These are phyloP conservation scores for Tanytarsus gracilentus DNA, from an alignment of 2,888 invertebrate genomes.

Conservation along the genomic window DNA sequence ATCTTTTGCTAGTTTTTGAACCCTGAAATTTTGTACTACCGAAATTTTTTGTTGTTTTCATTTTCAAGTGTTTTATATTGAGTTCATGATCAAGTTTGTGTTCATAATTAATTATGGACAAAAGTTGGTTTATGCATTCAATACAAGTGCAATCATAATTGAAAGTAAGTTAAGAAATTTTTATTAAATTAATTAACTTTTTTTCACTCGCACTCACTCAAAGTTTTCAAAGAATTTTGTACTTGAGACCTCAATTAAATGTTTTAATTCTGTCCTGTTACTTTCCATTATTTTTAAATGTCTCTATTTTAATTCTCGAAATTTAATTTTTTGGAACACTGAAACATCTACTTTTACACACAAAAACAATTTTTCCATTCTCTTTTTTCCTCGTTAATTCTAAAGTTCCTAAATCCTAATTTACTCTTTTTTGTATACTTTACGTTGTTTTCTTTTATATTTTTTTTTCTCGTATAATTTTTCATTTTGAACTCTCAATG, in stretches of 20 bases:
- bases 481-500: constrained; percentile 20
- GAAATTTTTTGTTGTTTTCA: constrained; percentile 8
- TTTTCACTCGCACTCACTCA: no score
- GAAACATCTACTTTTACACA: constrained; percentile 26
- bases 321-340: constrained; percentile 4
- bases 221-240: no score
- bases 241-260: no score
- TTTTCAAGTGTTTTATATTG: background rate
- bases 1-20: no score
- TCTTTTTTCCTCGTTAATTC: background rate
- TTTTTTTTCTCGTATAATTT: constrained; percentile 23
- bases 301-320: no score
- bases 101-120: no score
- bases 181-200: no score
- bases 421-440: background rate
- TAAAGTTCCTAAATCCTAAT: constrained; percentile 14
- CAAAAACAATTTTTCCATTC: constrained; percentile 3
- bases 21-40: constrained; percentile 28
- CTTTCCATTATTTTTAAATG: no score
- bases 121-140: no score
- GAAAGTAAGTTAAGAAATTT: no score
- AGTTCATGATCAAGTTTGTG: background rate
- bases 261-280: no score
- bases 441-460: constrained; percentile 20
- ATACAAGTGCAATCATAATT: no score